phyloP scores from a whole-genome alignment of 2,888 invertebrate genomes.

The Melanostoma scalare region DNA sequence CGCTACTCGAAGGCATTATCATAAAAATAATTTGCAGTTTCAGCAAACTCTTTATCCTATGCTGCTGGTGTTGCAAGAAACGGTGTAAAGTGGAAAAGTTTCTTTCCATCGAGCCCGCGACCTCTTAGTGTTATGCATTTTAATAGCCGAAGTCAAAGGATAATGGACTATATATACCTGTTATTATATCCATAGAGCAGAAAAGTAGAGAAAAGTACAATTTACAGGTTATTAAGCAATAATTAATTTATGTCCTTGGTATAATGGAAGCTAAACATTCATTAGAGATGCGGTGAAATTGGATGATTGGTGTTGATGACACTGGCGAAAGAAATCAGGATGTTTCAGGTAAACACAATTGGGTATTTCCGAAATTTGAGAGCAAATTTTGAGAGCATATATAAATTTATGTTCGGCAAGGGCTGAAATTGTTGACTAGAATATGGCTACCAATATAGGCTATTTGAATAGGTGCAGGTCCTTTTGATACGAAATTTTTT shows the following conservation, averaged over 20 bases:
- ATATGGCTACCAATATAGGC: too few species aligned
- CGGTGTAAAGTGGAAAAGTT: not conserved
- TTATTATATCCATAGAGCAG: slow-evolving; percentile 5
- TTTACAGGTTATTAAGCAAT: slow-evolving; percentile 58
- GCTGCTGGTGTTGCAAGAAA: not conserved
- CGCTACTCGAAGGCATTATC: slow-evolving; percentile 44
- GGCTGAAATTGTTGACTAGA: too few species aligned
- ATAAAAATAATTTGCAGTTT: slow-evolving; percentile 67
- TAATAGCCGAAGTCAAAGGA: slow-evolving; percentile 46
- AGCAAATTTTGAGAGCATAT: too few species aligned
- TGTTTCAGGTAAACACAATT: too few species aligned
- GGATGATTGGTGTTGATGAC: too few species aligned
- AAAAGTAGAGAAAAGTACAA: not conserved
- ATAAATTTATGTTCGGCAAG: too few species aligned
- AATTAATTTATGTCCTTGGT: slow-evolving; percentile 37
- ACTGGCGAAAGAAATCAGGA: too few species aligned
- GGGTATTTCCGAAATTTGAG: too few species aligned
- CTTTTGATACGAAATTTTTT: too few species aligned
- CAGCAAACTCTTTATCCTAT: slow-evolving; percentile 36
- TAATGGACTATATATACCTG: slow-evolving; percentile 43
- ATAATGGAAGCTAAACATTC: too few species aligned
- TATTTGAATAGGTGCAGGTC: too few species aligned
- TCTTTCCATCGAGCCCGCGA: not conserved
- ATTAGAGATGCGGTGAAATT: too few species aligned
- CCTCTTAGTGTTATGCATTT: slow-evolving; percentile 45